Conservation (phyloP, 2,888 invertebrate species). For the Agrotis exclamationis region DNA sequence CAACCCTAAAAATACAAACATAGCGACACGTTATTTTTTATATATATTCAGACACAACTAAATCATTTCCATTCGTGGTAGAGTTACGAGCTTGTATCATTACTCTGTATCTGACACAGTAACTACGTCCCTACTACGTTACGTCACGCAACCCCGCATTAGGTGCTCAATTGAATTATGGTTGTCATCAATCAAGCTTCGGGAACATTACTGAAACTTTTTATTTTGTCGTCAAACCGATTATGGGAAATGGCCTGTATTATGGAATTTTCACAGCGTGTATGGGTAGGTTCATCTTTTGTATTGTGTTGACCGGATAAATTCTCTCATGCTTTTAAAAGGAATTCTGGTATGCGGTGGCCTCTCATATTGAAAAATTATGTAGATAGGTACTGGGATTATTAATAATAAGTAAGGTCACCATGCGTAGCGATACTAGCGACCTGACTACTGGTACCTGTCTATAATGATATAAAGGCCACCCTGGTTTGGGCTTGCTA, state of each 20-base stretch:
- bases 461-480: background rate
- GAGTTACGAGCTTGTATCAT: slow-evolving; percentile 12
- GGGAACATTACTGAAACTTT: slow-evolving; percentile 47
- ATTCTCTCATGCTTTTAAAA: background rate
- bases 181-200: slow-evolving; percentile 71
- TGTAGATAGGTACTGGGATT: background rate
- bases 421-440: background rate
- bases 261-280: slow-evolving; percentile 20
- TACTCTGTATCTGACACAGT: slow-evolving; percentile 33
- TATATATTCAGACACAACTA: background rate
- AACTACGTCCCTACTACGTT: slow-evolving; percentile 20
- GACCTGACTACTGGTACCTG: background rate
- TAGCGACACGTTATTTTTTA: no score
- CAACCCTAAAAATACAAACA: no score
- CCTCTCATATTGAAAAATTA: slow-evolving; percentile 1
- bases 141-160: slow-evolving; percentile 53
- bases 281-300: slow-evolving; percentile 10
- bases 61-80: slow-evolving; percentile 16
- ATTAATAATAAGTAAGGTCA: slow-evolving; percentile 1
- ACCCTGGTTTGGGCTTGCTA: no score
- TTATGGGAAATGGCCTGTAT: slow-evolving; percentile 39
- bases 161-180: slow-evolving; percentile 66
- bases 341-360: background rate
- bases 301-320: slow-evolving; percentile 12
- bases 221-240: slow-evolving; percentile 67